Base-by-base conservation (phyloP, 2,113 vertebrate species). In the Boleophthalmus pectinirostris region DNA sequence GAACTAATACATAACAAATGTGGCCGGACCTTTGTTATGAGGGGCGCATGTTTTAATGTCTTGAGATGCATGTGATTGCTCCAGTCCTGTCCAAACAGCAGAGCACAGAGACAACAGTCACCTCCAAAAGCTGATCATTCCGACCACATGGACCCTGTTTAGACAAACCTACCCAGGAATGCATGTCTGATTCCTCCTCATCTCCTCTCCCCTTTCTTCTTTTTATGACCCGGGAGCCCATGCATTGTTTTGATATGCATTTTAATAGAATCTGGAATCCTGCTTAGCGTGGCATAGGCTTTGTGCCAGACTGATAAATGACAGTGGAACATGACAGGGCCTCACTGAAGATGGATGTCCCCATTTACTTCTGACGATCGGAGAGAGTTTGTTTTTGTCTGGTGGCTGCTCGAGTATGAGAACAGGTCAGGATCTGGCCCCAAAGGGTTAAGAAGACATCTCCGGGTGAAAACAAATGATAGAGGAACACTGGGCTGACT, bases 1-100 rank as follows among this genome's bases (percentile, higher is more conserved):
- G 81, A 47, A 71, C 35, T 93, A 93, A 92, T 92, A 83, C 84
- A 75, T 82, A 89, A 90, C 90, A 93, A 93, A 92, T 92, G 91
- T 89, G 83, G 57, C 69, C 68, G 45, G 82, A 71, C 74, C 64
- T 79, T 80, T 79, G 82, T 87, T 74, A 61, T 77, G 73, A 73
- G 29, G 79, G 73, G 60, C 68, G 77, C 82, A 87, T 84, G 81
- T 87, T 87, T 73, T 74, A 89, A 81, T 80, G 83, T 89, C 77
- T 75, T 29, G 77, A 73, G 75, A 80, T 88, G 77, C 74, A 20
- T 90, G 85, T 93, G 91, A 90, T 90, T 86, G 75, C 82, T 90
- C 60, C 83, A 88, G 78, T 87, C 84, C 84, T 92, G 83, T 88
- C 85, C 84, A 91, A 92, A 92, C 91, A 92, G 77, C 63, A 49